Conservation (phyloP, 2,888 invertebrate species). For the Chesias legatella region DNA sequence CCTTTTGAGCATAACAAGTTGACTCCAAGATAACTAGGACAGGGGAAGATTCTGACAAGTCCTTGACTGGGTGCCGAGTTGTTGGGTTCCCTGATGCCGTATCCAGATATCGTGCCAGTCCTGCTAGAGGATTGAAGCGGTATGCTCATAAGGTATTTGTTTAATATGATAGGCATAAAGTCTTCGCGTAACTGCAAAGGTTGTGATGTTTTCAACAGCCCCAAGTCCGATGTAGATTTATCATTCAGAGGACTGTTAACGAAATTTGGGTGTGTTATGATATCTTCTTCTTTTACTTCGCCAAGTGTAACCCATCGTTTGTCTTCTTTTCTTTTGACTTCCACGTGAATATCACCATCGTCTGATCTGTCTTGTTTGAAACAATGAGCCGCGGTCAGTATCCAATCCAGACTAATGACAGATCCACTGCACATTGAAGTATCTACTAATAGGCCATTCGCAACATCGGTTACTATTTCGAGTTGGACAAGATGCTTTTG, state of each 20-base stretch:
- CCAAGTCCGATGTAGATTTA: constrained; percentile 29
- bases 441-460: too few relatives aligned
- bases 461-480: not conserved
- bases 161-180: constrained; percentile 25
- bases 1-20: constrained; percentile 31
- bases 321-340: not conserved
- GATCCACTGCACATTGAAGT: constrained; percentile 38
- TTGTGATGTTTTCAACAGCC: constrained; percentile 28
- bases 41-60: constrained; percentile 19
- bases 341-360: not conserved
- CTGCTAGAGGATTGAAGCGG: not conserved
- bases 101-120: constrained; percentile 32
- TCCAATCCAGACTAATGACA: constrained; percentile 30
- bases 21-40: constrained; percentile 1
- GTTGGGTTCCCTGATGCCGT: constrained; percentile 23
- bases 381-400: constrained; percentile 38
- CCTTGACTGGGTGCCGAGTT: constrained; percentile 30
- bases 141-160: not conserved
- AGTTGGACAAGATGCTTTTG: not conserved
- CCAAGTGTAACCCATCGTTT: not conserved
- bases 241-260: not conserved
- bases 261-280: constrained; percentile 4
- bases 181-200: constrained; percentile 22
- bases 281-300: constrained; percentile 13
- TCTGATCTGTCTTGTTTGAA: constrained; percentile 8